phyloP scores from a whole-genome alignment of 2,888 invertebrate species.

The Athalia cordata region DNA sequence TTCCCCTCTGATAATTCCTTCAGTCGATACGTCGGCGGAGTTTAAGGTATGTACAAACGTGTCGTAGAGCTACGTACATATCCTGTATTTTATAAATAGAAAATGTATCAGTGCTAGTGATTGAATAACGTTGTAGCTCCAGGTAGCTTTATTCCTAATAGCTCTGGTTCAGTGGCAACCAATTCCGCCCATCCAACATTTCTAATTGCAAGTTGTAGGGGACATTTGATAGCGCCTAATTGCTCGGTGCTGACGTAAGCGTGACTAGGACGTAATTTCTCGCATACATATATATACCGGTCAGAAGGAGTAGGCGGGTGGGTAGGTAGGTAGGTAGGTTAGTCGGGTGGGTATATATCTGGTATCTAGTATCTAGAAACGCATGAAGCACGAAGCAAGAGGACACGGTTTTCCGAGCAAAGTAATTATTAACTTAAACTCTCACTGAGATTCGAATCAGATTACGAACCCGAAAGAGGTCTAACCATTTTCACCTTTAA shows the following conservation, averaged over 20 bases:
- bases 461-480: no score
- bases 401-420: not conserved
- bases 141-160: no score
- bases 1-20: no score
- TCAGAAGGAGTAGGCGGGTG: not conserved
- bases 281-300: not conserved
- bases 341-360: no score
- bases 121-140: no score
- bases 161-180: slow-evolving; percentile 15
- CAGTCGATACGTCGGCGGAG: no score
- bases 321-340: no score
- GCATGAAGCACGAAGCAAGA: slow-evolving; percentile 1
- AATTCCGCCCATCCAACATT: slow-evolving; percentile 26
- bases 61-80: no score
- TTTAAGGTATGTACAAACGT: no score
- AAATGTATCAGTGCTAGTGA: no score
- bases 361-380: not conserved
- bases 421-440: not conserved
- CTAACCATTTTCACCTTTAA: not conserved
- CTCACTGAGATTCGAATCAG: no score
- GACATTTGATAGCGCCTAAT: slow-evolving; percentile 34
- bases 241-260: slow-evolving; percentile 36
- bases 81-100: no score
- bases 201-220: slow-evolving; percentile 36
- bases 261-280: slow-evolving; percentile 32